Evolutionary conservation across 1,140 invertebrate species (phyloP).

Genomic region (Drosophila littoralis): DNA sequence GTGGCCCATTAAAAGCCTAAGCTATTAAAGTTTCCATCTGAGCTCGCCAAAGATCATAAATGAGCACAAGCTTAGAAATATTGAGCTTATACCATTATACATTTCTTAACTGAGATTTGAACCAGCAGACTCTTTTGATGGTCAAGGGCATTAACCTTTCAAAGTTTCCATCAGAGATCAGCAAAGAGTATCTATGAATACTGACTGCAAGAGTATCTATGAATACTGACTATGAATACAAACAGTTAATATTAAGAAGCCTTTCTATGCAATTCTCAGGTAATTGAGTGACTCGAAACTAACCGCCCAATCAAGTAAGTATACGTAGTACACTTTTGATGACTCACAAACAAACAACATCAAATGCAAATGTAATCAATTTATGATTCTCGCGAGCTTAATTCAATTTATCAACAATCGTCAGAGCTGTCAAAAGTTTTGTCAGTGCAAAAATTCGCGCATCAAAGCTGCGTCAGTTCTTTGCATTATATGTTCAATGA

Average conservation of each 20-base stretch:
- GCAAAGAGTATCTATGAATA: no score
- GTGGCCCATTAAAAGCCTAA: no score
- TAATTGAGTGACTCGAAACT: background rate
- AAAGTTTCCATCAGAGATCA: no score
- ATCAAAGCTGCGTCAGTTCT: constrained; percentile 47
- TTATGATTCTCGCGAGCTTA: background rate
- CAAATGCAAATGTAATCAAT: constrained; percentile 1
- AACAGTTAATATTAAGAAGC: background rate
- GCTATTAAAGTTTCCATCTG: no score
- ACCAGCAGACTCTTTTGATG: no score
- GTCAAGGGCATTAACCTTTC: no score
- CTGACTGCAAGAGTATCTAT: no score
- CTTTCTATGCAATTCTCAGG: background rate
- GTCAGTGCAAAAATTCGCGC: constrained; percentile 43
- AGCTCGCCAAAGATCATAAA: no score
- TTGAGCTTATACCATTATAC: no score
- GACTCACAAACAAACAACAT: background rate
- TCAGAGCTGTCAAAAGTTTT: constrained; percentile 29
- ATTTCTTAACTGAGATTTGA: no score
- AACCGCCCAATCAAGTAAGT: background rate
- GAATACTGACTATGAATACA: no score
- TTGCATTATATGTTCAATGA: constrained; percentile 73
- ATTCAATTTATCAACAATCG: constrained; percentile 19
- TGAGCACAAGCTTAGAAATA: no score
- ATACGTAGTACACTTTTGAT: background rate